Evolutionary conservation across 2,888 invertebrate species (phyloP).

Genomic region (Cistogaster globosa): DNA sequence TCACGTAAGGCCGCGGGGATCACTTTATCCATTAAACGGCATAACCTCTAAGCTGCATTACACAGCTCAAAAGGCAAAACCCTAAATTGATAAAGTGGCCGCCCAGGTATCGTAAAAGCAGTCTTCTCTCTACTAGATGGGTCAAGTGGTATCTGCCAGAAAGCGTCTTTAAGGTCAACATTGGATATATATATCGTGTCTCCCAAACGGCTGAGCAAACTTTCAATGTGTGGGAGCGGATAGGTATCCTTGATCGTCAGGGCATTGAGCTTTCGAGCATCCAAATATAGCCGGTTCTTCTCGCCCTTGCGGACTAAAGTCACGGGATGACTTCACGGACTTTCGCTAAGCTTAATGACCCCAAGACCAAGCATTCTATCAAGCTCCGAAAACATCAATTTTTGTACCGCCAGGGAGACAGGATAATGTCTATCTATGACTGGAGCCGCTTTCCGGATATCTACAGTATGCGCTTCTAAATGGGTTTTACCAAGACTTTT

Average conservation of each 20-base stretch:
- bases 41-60: conserved; percentile 41
- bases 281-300: background rate
- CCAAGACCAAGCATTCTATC: no score
- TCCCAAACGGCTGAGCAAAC: no score
- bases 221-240: no score
- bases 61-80: conserved; percentile 48
- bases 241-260: background rate
- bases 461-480: background rate
- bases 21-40: conserved; percentile 42
- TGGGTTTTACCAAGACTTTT: background rate
- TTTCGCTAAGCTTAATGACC: no score
- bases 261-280: conserved; percentile 6
- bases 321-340: background rate
- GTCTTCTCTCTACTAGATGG: conserved; percentile 17
- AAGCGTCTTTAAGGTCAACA: background rate
- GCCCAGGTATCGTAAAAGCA: background rate
- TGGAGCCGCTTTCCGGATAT: background rate
- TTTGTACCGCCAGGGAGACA: background rate
- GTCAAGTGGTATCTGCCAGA: conserved; percentile 14
- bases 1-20: background rate
- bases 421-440: background rate
- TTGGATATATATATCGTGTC: background rate
- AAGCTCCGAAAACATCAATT: background rate
- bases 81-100: conserved; percentile 33
- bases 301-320: conserved; percentile 5